Evolutionary conservation across 2,113 vertebrate genomes (phyloP), one percentile per base, ranked within the genome.

Genomic region (Chloroceryle aenea): DNA sequence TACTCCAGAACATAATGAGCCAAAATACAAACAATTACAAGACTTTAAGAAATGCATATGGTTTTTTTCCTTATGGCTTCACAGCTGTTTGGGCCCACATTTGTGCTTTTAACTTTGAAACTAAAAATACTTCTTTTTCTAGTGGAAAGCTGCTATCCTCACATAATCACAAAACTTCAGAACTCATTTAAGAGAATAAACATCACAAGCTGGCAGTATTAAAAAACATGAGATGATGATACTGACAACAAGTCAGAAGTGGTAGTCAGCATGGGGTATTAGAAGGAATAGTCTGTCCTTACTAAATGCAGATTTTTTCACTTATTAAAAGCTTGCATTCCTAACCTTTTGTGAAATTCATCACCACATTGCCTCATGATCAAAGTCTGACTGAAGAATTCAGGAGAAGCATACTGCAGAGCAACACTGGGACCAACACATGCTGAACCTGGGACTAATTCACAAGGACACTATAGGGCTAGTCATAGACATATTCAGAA

Each of bases 151-250:
- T 53, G 52, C 59, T 89, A 75, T 7, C 16, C 38, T 81, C 61
- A 72, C 14, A 55, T 34, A 58, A 84, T 72, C 38, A 71, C 32
- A 87, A 58, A 77, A 87, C n/a, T 91, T 86, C 52, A 84, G 52
- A 86, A 81, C 8, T 25, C 64, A 16, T 61, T 86, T 53, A 76
- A 68, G 18, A 79, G 66, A 82, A 82, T 16, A 94, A 91, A 89
- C 29, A 93, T 53, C 53, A 71, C 55, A 85, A 82, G n/a, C 85
- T 94, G 58, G 29, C 29, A 90, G 32, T 62, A 85, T 50, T 62
- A 55, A 91, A 94, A 95, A 58, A 69, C 61, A 92, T 40, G 38
- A 87, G 18, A 34, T 63, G 82, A 94, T 78, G 63, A 91, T 62
- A 91, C 63, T 90, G 71, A 91, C 16, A 5, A 69, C 17, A 77